Percentiles rank a stretch among this genome's conserved stretches.
Conservation (phyloP, 2,113 vertebrate genomes). For the Phycodurus eques region DNA sequence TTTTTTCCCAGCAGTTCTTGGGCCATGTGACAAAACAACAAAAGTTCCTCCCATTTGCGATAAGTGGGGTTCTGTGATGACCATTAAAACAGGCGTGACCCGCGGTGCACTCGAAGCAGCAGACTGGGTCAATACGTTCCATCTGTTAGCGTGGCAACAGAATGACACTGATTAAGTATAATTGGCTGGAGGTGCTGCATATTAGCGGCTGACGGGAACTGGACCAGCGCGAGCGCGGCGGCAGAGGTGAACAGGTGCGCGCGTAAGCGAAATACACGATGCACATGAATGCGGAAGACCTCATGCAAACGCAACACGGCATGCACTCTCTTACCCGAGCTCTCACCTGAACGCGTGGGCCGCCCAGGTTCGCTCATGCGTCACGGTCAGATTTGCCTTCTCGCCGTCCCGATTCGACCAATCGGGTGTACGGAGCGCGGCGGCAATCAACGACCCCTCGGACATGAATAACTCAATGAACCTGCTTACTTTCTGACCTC, state of each 20-base stretch:
- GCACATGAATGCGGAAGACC: constrained; percentile 9
- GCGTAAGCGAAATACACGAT: constrained; percentile 1
- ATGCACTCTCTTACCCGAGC: constrained; percentile 20
- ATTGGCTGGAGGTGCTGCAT: constrained; percentile 27
- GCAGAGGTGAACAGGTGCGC: constrained; percentile 29
- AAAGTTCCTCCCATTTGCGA: constrained; percentile 24
- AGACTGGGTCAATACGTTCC: constrained; percentile 37
- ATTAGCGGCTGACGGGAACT: constrained; percentile 16
- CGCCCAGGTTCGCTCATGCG: constrained; percentile 22
- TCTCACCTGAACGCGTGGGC: constrained; percentile 24
- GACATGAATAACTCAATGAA: constrained; percentile 18
- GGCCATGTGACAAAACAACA: constrained; percentile 17
- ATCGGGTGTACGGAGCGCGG: constrained; percentile 35
- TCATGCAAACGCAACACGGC: constrained; percentile 31
- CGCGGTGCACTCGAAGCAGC: constrained; percentile 38
- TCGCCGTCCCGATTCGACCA: constrained; percentile 25
- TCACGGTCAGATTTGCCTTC: constrained; percentile 33
- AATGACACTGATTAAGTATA: constrained; percentile 46
- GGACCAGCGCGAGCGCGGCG: background rate
- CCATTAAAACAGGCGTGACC: constrained; percentile 32
- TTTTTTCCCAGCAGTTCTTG: constrained; percentile 2
- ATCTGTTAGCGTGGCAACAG: constrained; percentile 22
- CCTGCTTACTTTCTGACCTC: constrained; percentile 37
- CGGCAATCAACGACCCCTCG: constrained; percentile 20
- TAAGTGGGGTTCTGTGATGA: constrained; percentile 5